phyloP scores from a whole-genome alignment of 2,113 vertebrate species.

The Peucedramus taeniatus region DNA sequence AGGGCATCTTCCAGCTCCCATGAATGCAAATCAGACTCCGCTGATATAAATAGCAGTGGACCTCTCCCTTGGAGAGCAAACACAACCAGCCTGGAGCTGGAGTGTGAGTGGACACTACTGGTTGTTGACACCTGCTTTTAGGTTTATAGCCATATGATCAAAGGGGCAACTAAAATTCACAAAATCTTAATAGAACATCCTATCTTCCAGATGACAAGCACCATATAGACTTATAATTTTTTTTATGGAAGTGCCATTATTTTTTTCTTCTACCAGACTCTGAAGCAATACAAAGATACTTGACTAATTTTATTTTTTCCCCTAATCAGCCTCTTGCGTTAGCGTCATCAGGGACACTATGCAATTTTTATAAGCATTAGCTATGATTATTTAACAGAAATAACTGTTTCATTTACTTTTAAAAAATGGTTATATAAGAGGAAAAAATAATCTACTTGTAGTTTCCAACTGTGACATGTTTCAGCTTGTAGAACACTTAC shows the following conservation, averaged over 20 bases:
- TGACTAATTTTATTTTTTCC: neutral
- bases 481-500: constrained; percentile 7
- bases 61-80: neutral
- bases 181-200: neutral
- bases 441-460: neutral
- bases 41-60: neutral
- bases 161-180: neutral
- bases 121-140: neutral
- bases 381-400: constrained; percentile 31
- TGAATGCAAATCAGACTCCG: neutral
- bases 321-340: neutral
- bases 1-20: neutral
- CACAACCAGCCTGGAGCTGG: neutral
- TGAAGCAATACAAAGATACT: neutral
- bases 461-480: neutral
- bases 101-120: neutral
- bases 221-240: neutral
- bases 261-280: neutral
- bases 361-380: constrained; percentile 9
- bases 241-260: neutral
- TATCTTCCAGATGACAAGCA: neutral
- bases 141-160: neutral
- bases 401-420: neutral
- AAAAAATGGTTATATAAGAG: neutral
- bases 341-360: neutral